Evolutionary conservation across 2,888 invertebrate species (phyloP).

Genomic region (Homarus gammarus): DNA sequence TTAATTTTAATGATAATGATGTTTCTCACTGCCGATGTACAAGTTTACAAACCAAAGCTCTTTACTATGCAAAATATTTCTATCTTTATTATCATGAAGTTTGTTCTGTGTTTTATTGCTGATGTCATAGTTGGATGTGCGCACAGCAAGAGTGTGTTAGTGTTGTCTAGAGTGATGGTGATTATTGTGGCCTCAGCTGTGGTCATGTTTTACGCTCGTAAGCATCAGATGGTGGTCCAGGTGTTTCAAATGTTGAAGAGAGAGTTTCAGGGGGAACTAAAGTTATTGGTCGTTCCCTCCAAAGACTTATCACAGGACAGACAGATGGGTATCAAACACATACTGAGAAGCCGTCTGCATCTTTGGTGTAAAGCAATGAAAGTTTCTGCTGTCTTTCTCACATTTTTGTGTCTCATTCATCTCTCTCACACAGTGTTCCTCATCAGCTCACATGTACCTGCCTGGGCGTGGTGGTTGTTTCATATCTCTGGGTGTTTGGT

Average conservation of each 20-base stretch:
- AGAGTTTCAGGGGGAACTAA: slow-evolving; percentile 71
- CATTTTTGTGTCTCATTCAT: slow-evolving; percentile 29
- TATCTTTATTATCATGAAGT: slow-evolving; percentile 50
- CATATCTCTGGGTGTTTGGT: slow-evolving; percentile 26
- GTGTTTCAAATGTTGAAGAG: slow-evolving; percentile 54
- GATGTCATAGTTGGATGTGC: slow-evolving; percentile 69
- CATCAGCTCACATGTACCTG: slow-evolving; percentile 50
- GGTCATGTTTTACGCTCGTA: slow-evolving; percentile 50
- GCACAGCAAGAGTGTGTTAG: slow-evolving; percentile 65
- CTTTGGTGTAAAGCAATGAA: slow-evolving; percentile 30
- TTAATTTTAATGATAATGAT: slow-evolving; percentile 62
- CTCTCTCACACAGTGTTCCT: slow-evolving; percentile 52
- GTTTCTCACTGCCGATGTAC: slow-evolving; percentile 64
- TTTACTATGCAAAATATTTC: slow-evolving; percentile 46
- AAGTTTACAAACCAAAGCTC: slow-evolving; percentile 56
- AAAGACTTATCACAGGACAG: slow-evolving; percentile 49
- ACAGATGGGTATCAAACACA: slow-evolving; percentile 52
- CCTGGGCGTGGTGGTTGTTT: slow-evolving; percentile 59
- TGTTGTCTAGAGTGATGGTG: slow-evolving; percentile 64
- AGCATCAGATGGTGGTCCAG: slow-evolving; percentile 39
- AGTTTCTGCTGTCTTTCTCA: slow-evolving; percentile 20
- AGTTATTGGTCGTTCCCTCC: slow-evolving; percentile 66
- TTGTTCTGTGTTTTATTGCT: slow-evolving; percentile 50
- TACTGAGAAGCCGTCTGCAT: slow-evolving; percentile 44
- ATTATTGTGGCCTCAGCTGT: slow-evolving; percentile 35